Evolutionary conservation across 2,888 invertebrate species (phyloP), one percentile per base, ranked within the genome.

Genomic region (Vesta saturnalis): DNA sequence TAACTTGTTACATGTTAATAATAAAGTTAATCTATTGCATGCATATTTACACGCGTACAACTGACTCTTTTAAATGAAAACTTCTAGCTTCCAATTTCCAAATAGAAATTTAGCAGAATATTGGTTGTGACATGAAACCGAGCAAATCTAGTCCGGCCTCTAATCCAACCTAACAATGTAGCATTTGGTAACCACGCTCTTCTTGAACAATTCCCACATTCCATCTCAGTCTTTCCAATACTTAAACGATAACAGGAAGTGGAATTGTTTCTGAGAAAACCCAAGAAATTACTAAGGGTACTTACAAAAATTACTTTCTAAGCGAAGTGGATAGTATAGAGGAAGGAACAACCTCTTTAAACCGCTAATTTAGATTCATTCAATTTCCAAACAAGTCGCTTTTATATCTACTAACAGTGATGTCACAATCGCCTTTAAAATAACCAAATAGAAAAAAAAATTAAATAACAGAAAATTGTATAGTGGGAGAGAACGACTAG

Each of bases 221-320:
- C 62, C 30, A 62, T 56, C 56, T 62, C 46, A 21, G 22, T 35
- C 43, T 46, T 56, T 62, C 55, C 62, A 62, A 62, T 62, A 54
- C 56, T n/a, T 19, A n/a, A 39, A 39, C 62, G 55, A 22, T 55
- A 56, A 62, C 54, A 52, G 54, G 56, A 56, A 54, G 56, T 23
- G 56, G 62, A 62, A 55, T 54, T 62, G 62, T 62, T 62, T 62
- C 47, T 18, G 22, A 23, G 39, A 39, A 46, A 56, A 16, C 15
- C 57, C 57, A 19, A 55, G 55, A 21, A 62, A 19, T 18, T 63
- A 57, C 57, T 52, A 54, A 64, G 58, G 47, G 56, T 61, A 61
- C 66, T 66, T 61, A 66, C 60, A 66, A 66, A 65, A 66, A 66
- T 66, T 66, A 57, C 66, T 64, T 39, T 52, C 39, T 65, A 59